These are phyloP conservation scores for Leptocoma aspasia DNA, from an alignment of 2,113 vertebrate species.

Conservation along the genomic window DNA sequence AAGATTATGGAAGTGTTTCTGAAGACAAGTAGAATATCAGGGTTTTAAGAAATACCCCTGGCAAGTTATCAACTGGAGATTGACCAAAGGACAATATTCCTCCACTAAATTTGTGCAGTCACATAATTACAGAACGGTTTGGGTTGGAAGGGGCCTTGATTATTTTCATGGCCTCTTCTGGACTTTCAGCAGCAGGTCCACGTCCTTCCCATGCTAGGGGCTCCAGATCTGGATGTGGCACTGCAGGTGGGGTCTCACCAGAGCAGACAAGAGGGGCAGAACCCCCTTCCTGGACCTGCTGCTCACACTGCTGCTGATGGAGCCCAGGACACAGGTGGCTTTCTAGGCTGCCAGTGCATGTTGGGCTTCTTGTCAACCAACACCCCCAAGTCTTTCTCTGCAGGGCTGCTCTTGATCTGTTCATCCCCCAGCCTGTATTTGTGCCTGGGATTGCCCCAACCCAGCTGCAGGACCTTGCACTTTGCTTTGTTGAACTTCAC, in stretches of 20 bases:
- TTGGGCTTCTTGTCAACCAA: background rate
- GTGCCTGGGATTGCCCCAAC: background rate
- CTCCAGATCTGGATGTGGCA: background rate
- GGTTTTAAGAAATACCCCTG: background rate
- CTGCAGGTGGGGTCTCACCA: background rate
- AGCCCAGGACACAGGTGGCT: background rate
- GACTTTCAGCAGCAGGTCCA: background rate
- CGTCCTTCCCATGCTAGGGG: accelerated
- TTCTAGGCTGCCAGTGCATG: background rate
- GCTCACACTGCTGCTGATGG: background rate
- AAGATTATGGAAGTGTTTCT: background rate
- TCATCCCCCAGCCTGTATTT: background rate
- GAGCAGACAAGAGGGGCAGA: background rate
- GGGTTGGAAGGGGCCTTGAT: background rate
- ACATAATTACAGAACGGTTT: background rate
- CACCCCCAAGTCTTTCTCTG: background rate
- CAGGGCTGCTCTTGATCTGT: background rate
- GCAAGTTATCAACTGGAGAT: background rate
- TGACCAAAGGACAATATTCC: background rate
- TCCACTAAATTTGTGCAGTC: background rate
- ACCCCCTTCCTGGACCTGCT: background rate
- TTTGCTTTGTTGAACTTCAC: background rate
- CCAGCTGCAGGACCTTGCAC: background rate
- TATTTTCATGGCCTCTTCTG: background rate
- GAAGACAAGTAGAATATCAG: background rate